These are phyloP conservation scores for Eupeodes corollae DNA, from an alignment of 1,140 invertebrate species.

Conservation along the genomic window DNA sequence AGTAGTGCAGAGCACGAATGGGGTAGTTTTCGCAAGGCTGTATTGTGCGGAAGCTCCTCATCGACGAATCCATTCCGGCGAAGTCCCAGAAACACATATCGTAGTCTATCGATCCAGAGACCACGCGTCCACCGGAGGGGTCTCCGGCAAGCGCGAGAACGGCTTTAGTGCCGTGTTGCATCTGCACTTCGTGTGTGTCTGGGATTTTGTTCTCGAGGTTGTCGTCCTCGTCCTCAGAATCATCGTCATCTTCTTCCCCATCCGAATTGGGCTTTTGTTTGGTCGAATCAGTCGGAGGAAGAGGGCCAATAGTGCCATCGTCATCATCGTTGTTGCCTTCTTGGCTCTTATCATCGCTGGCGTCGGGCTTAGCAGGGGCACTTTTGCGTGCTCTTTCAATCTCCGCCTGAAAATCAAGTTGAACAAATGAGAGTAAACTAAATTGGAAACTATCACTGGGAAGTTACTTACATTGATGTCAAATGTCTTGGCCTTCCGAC, in stretches of 20 bases:
- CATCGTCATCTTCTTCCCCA: slow-evolving; percentile 13
- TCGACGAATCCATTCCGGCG: slow-evolving; percentile 87
- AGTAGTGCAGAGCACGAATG: slow-evolving; percentile 83
- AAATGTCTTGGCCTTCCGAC: slow-evolving; percentile 65
- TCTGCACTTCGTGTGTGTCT: slow-evolving; percentile 63
- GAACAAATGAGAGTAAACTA: neutral
- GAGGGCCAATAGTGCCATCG: slow-evolving; percentile 25
- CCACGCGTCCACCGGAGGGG: slow-evolving; percentile 81
- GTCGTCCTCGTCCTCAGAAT: slow-evolving; percentile 42
- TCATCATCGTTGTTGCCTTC: slow-evolving; percentile 10
- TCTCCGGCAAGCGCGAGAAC: slow-evolving; percentile 82
- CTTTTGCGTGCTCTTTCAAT: slow-evolving; percentile 26
- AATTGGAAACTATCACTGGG: too few relatives aligned
- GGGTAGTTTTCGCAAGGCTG: slow-evolving; percentile 93
- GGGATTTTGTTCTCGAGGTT: slow-evolving; percentile 57
- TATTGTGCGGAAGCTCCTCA: slow-evolving; percentile 83
- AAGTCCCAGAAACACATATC: slow-evolving; percentile 97
- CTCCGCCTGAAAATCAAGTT: slow-evolving; percentile 14
- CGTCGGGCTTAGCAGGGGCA: slow-evolving; percentile 5
- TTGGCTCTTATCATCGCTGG: neutral
- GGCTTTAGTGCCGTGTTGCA: slow-evolving; percentile 77
- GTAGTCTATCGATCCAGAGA: slow-evolving; percentile 90
- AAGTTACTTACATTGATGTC: slow-evolving; percentile 47
- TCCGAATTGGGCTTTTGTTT: slow-evolving; percentile 7
- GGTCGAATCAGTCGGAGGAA: slow-evolving; percentile 11